These are phyloP conservation scores for Scaptomyza pallida DNA, from an alignment of 1,140 invertebrate genomes.

Conservation along the genomic window DNA sequence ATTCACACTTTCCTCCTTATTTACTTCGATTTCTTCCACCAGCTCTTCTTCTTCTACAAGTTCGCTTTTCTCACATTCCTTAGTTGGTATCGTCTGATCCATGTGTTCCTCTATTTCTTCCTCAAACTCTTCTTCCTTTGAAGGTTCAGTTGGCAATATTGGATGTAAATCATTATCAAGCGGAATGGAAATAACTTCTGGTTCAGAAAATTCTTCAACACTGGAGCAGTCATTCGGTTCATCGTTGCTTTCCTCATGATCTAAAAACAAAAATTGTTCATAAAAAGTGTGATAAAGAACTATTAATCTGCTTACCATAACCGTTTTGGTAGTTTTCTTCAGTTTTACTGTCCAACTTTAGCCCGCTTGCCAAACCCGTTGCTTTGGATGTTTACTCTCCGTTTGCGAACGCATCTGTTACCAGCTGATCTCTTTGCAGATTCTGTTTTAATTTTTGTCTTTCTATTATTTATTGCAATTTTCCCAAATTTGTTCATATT, in stretches of 20 bases:
- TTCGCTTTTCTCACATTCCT: no score
- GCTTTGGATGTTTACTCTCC: neutral
- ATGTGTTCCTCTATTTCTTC: no score
- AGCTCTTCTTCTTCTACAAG: no score
- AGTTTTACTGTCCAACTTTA: neutral
- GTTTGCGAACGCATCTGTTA: no score
- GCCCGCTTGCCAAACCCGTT: neutral
- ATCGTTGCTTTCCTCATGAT: neutral
- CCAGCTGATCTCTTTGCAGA: no score
- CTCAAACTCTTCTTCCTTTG: no score
- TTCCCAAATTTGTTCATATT: no score
- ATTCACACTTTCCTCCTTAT: neutral
- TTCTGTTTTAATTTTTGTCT: no score
- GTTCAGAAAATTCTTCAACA: neutral
- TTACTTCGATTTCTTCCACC: neutral
- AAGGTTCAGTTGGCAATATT: neutral
- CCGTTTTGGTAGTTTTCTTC: neutral
- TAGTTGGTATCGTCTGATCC: no score
- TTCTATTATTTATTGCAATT: no score
- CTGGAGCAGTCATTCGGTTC: neutral
- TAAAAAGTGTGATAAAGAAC: neutral
- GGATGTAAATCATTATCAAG: neutral
- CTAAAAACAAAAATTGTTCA: neutral
- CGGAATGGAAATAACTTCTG: neutral
- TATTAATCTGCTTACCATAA: neutral